Base-by-base conservation (phyloP, 1,140 invertebrate species). In the Chionoecetes opilio region DNA sequence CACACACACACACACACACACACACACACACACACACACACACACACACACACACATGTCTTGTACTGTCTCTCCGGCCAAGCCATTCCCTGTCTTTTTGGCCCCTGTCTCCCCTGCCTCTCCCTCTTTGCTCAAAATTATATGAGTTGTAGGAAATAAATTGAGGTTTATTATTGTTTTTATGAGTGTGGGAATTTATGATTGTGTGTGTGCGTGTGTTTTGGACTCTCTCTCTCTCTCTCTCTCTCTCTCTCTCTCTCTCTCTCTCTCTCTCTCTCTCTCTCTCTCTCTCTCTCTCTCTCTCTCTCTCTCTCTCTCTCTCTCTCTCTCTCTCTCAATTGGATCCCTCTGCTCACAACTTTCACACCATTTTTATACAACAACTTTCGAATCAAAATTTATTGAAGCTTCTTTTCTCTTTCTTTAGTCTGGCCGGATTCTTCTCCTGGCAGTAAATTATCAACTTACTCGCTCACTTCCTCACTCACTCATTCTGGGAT, bases 251-350 rank as follows among this genome's bases (percentile, higher is more conserved):
- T 75, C 0, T 75, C 21, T 75, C 2, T 75, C 2, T 75, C 2
- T 75, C 2, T 75, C 2, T 75, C 2, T 75, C 8, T 75, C 63
- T 75, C 26, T 75, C 26, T 75, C 9, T 75, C 26, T 75, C 26
- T 75, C 8, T 75, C 9, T 75, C 63, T 75, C 9, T 75, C 63
- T 75, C 9, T 75, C 63, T 75, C 9, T 75, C 63, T 75, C 35
- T 89, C 87, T 89, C 35, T 89, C 35, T 38, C 3, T 26, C 87
- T 3, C 87, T 35, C 31, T 41, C 87, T 5, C 35, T 26, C 37
- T 46, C 41, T 89, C 87, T 46, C 29, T 89, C 29, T 89, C 37
- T 38, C 35, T 89, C 41, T 87, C 86, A 89, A 89, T 75, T 75
- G 63, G 63, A 75, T 75, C 63, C 63, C n/a, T 75, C 63, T n/a